Evolutionary conservation across 2,888 invertebrate genomes (phyloP), one percentile per base, ranked within the genome.

Genomic region (Callyntrura guangdongensis): DNA sequence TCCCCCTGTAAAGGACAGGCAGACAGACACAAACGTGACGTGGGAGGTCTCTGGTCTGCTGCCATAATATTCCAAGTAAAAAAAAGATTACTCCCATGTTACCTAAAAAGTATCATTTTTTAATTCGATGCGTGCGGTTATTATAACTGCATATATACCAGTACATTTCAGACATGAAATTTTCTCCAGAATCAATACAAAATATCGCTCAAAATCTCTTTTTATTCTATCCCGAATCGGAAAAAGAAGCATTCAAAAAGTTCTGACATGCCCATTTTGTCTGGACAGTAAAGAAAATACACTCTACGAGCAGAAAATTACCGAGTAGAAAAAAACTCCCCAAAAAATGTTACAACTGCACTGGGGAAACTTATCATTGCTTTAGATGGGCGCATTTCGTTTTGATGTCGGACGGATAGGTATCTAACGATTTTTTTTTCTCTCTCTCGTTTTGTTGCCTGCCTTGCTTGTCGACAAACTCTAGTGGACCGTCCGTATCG

Each of bases 311-410:
- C 12, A 11, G 61, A 20, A 36, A 45, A 81, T 36, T 12, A 14
- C 22, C 22, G 49, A 25, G 27, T 4, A 14, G 59, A 27, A 56
- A 47, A 81, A 61, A n/a, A n/a, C n/a, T 14, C 20, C 0, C 20
- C 59, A 36, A 36, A 56, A 81, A 59, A 36, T 81, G 20, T 81
- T 59, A 59, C 59, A 27, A 20, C 61, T 61, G 36, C 27, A 81
- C 27, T 36, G 59, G 81, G 81, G 61, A 81, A 59, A 81, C 81
- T 81, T 81, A 81, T 81, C 81, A 81, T 59, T 81, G 59, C 59
- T 59, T 59, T 59, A 59, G 81, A 81, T 81, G 81, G 45, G 45
- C 59, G 20, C 20, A 81, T 20, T 59, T 69, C 45, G 59, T 79
- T 81, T 61, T 20, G 22, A 56, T 79, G 14, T 59, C 81, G 25